These are phyloP conservation scores for Cyrtodaria siliqua DNA, from an alignment of 2,888 invertebrate genomes.

Conservation along the genomic window DNA sequence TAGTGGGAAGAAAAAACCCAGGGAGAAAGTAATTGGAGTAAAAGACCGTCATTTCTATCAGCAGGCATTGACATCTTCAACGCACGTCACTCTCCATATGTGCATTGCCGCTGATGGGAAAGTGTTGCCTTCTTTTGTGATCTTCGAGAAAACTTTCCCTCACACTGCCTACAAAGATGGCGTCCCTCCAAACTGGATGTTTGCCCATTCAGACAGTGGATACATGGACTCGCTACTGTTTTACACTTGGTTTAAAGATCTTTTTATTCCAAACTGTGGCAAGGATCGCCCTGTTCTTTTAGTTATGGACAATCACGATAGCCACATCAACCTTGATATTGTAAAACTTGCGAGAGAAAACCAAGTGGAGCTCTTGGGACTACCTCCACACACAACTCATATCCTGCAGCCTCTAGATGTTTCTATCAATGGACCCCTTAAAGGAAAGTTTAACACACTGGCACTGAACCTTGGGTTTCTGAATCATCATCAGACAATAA, in stretches of 20 bases:
- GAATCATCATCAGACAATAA: no score
- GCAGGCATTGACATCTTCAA: not conserved
- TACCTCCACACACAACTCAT: slow-evolving; percentile 31
- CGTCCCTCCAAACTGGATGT: slow-evolving; percentile 15
- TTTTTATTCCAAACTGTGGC: slow-evolving; percentile 19
- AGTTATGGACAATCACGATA: slow-evolving; percentile 29
- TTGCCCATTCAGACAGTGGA: slow-evolving; percentile 7
- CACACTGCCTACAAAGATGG: slow-evolving; percentile 9
- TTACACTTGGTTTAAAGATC: slow-evolving; percentile 6
- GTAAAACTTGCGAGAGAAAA: slow-evolving; percentile 11
- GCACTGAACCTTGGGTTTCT: no score
- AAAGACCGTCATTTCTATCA: slow-evolving; percentile 15
- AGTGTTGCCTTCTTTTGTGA: slow-evolving; percentile 27
- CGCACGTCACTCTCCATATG: slow-evolving; percentile 18
- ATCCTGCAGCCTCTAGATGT: slow-evolving; percentile 20
- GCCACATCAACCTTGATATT: slow-evolving; percentile 5
- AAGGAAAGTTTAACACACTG: no score
- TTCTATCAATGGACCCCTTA: slow-evolving; percentile 3
- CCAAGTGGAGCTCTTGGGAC: slow-evolving; percentile 4
- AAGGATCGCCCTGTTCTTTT: not conserved
- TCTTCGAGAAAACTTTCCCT: slow-evolving; percentile 14
- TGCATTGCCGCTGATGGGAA: slow-evolving; percentile 23
- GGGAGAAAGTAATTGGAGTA: no score
- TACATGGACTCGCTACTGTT: slow-evolving; percentile 33
- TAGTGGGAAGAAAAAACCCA: slow-evolving; percentile 5